These are phyloP conservation scores for Morone saxatilis DNA, from an alignment of 2,113 vertebrate genomes.

Conservation along the genomic window DNA sequence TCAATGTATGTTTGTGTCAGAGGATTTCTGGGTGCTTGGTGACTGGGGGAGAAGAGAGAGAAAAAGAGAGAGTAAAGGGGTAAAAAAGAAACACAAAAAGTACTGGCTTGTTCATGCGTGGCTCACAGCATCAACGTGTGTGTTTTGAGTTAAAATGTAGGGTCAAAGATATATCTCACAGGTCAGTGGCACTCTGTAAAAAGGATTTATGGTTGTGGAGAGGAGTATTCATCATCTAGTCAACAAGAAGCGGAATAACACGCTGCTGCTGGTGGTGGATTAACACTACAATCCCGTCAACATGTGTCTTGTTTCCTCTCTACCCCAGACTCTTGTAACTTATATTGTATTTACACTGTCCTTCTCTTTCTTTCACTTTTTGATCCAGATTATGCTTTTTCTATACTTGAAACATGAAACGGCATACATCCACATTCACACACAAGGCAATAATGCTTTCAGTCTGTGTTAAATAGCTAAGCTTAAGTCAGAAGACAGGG, in stretches of 20 bases:
- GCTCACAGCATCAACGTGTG: background rate
- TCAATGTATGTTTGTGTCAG: conserved; percentile 10
- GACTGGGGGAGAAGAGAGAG: background rate
- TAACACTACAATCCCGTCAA: conserved; percentile 1
- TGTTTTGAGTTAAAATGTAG: conserved; percentile 33
- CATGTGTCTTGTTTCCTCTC: background rate
- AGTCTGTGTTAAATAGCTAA: conserved; percentile 70
- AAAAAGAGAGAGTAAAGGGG: background rate
- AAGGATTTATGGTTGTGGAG: conserved; percentile 49
- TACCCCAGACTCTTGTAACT: conserved; percentile 5
- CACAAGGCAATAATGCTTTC: conserved; percentile 42
- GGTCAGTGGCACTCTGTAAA: conserved; percentile 41
- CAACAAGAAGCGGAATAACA: conserved; percentile 53
- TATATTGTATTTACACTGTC: conserved; percentile 25
- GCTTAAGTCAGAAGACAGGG: conserved; percentile 72
- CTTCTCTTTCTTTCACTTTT: conserved; percentile 20
- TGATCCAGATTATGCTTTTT: conserved; percentile 25
- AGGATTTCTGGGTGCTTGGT: background rate
- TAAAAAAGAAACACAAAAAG: background rate
- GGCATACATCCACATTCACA: background rate
- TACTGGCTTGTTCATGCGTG: background rate
- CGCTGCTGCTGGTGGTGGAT: background rate
- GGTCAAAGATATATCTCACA: conserved; percentile 50
- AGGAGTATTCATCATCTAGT: conserved; percentile 64
- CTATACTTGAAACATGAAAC: background rate